Evolutionary conservation across 2,113 vertebrate species (phyloP).

Genomic region (Cyphomyrus plagiostoma): DNA sequence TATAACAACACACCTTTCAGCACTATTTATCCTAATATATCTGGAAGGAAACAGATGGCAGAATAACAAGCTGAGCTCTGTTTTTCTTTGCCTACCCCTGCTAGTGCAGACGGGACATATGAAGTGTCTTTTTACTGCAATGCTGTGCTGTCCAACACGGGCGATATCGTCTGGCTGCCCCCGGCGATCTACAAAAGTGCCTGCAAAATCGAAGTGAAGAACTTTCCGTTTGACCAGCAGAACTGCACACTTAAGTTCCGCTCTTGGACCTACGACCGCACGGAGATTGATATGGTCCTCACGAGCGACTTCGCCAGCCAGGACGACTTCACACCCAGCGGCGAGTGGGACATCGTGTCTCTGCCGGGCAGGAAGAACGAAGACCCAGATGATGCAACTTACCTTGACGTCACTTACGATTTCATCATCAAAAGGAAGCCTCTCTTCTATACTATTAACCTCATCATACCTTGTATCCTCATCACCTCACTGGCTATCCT

Average conservation of each 20-base stretch:
- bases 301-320: slow-evolving; percentile 66
- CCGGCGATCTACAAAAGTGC: slow-evolving; percentile 74
- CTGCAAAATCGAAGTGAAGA: slow-evolving; percentile 68
- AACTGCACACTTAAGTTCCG: slow-evolving; percentile 74
- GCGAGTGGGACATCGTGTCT: slow-evolving; percentile 73
- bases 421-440: slow-evolving; percentile 71
- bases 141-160: slow-evolving; percentile 62
- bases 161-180: slow-evolving; percentile 70
- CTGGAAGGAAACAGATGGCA: not conserved
- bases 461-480: slow-evolving; percentile 69
- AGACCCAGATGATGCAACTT: slow-evolving; percentile 61
- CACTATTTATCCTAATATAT: not conserved
- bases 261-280: slow-evolving; percentile 72
- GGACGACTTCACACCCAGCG: slow-evolving; percentile 70
- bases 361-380: slow-evolving; percentile 68
- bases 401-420: slow-evolving; percentile 69
- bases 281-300: slow-evolving; percentile 64
- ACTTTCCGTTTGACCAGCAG: slow-evolving; percentile 73
- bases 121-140: slow-evolving; percentile 74
- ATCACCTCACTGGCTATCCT: slow-evolving; percentile 69
- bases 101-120: slow-evolving; percentile 67
- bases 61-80: not conserved
- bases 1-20: no score
- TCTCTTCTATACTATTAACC: slow-evolving; percentile 70
- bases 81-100: not conserved